phyloP scores from a whole-genome alignment of 2,797 vertebrate species.

The Tapera naevia region DNA sequence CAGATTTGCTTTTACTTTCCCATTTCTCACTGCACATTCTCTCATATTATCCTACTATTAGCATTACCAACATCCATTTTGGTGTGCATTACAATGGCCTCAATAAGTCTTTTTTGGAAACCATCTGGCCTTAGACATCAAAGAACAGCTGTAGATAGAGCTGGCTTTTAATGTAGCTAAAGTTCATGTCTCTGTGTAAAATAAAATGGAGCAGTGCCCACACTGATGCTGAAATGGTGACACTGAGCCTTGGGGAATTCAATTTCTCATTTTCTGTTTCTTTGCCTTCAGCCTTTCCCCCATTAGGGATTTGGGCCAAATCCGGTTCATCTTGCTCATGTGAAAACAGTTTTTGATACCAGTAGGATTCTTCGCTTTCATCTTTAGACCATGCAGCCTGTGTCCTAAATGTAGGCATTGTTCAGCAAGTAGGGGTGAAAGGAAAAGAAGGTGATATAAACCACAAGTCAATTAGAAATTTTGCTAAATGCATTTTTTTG shows the following conservation, averaged over 20 bases:
- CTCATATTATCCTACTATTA: neutral
- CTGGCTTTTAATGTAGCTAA: conserved; percentile 18
- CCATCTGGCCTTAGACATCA: conserved; percentile 56
- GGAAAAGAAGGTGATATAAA: neutral
- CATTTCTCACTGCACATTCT: neutral
- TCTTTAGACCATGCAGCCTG: neutral
- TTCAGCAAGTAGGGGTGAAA: neutral
- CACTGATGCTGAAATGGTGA: neutral
- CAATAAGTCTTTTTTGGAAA: conserved; percentile 25
- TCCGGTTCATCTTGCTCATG: neutral
- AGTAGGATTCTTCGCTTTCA: neutral
- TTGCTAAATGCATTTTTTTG: neutral
- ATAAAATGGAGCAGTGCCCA: neutral
- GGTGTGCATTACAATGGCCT: neutral
- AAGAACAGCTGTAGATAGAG: conserved; percentile 52
- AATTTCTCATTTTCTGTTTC: neutral
- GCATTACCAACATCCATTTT: neutral
- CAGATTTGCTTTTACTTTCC: neutral
- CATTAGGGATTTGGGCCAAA: neutral
- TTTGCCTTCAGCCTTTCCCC: neutral
- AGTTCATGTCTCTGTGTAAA: neutral
- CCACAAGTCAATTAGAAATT: neutral
- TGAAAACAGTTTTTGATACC: neutral
- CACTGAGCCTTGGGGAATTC: neutral
- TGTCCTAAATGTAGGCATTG: neutral